Evolutionary conservation across 2,797 vertebrate species (phyloP), one percentile per base, ranked within the genome.

Genomic region (Botia almorhae): DNA sequence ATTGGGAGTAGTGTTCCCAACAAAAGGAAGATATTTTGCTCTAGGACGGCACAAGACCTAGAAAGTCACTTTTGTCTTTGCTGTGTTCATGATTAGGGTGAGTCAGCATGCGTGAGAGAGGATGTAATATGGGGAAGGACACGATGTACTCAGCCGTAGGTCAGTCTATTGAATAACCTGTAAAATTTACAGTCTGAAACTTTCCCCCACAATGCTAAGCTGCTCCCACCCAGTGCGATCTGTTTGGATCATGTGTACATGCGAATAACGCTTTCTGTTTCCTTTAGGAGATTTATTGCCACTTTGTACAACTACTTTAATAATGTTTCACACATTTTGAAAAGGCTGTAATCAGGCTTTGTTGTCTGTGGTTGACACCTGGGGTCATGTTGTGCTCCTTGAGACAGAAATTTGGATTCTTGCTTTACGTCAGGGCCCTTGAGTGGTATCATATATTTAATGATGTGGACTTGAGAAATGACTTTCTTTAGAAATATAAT

Each of bases 401-500:
- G 65, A 63, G 46, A 73, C 61, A 26, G 74, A 67, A 67, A 69
- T 79, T 48, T 79, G 78, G 16, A 69, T 81, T 61, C 19, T 78
- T 74, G 71, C 43, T 4, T 36, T 73, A 75, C 79, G 48, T 60
- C 21, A 58, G 13, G 23, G n/a, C 2, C 78, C 74, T 69, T 58
- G 11, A 74, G 70, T 74, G 63, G 69, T 72, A 82, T 74, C 29
- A 23, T 36, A 78, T 48, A 80, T 79, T 81, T 83, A 75, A 81
- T 84, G 80, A 80, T 82, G 60, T n/a, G 33, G 46, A 43, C 83
- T 76, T 50, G 67, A 78, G 75, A 83, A 83, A 72, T 81, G 23
- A 82, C 63, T 80, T 74, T 65, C 51, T 76, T 46, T 69, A 39
- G 64, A 82, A 83, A 79, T 78, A 29, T 74, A 87, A 89, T 88